A percentile compares a stretch with the other conserved stretches of the same genome.
These are phyloP conservation scores for Elachura formosa DNA, from an alignment of 2,113 vertebrate species.

Conservation along the genomic window DNA sequence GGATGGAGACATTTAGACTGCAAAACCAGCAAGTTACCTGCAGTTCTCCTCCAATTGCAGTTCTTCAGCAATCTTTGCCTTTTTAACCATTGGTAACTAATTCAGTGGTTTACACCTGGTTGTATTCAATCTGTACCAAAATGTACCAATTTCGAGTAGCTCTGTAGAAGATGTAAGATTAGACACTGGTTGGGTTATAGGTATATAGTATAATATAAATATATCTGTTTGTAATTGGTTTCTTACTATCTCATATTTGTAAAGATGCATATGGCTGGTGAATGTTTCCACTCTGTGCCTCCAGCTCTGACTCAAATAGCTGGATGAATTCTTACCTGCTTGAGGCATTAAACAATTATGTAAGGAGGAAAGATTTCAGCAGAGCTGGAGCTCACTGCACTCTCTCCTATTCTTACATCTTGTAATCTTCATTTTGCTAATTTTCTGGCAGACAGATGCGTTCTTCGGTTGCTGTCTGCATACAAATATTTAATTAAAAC, in stretches of 20 bases:
- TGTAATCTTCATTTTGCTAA: not conserved
- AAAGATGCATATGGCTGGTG: not conserved
- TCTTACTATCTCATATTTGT: not conserved
- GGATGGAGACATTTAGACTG: not conserved
- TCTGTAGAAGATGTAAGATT: not conserved
- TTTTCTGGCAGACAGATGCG: conserved; percentile 14
- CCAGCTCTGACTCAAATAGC: not conserved
- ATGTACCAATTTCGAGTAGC: not conserved
- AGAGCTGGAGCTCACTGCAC: not conserved
- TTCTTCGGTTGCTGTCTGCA: not conserved
- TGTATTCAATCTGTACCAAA: not conserved
- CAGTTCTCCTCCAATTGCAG: not conserved
- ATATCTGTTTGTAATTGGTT: not conserved
- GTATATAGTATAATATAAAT: not conserved
- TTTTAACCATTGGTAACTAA: not conserved
- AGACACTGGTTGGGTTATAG: not conserved
- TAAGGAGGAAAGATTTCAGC: not conserved
- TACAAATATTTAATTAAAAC: conserved; percentile 15
- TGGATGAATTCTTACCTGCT: not conserved
- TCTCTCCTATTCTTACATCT: not conserved
- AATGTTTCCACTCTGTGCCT: not conserved
- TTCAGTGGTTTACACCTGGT: not conserved
- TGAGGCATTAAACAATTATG: not conserved
- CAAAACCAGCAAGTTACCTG: not conserved
- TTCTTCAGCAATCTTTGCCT: not conserved